Evolutionary conservation across 1,140 invertebrate species (phyloP), one percentile per base, ranked within the genome.

Genomic region (Caenorhabditis latens): DNA sequence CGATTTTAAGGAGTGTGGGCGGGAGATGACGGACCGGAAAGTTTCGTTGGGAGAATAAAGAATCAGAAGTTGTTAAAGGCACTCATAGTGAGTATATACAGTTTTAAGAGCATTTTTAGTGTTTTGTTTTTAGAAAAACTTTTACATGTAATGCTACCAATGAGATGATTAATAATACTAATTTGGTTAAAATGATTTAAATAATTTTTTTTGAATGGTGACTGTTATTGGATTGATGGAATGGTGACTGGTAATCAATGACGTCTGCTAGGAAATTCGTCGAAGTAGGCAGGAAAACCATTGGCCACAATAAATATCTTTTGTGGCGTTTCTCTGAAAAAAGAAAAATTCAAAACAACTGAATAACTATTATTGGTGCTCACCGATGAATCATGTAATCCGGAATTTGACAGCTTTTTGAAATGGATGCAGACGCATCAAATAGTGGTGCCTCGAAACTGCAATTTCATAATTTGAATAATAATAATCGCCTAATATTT

Each of bases 371-470:
- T 32, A 32, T 32, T 32, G 32, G 4, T 71, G 2, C 71, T 79
- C 2, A 79, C 71, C 71, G 16, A 79, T 79, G 43, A 79, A 79
- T 79, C 71, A 79, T 79, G 11, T 79, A 79, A 79, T 79, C 71
- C 46, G 71, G 71, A 79, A 79, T 79, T n/a, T 79, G 71, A 9
- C 71, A 79, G 46, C 71, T 21, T 53, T 50, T 79, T 8, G 46
- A 50, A n/a, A 43, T n/a, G 11, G 40, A 79, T 8, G 14, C 6
- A 50, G 43, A 43, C 8, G 46, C 46, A 24, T 79, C 71, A 50
- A 19, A 21, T 13, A 50, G 46, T 11, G 71, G 71, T 79, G 71
- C 53, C 24, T 79, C 71, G 53, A 79, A 79, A 21, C 71, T 79
- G 71, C 21, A 79, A 79, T 13, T 65, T 65, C 6, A 43, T 46